These are phyloP conservation scores for Acrobasis repandana DNA, from an alignment of 2,888 invertebrate species.

Conservation along the genomic window DNA sequence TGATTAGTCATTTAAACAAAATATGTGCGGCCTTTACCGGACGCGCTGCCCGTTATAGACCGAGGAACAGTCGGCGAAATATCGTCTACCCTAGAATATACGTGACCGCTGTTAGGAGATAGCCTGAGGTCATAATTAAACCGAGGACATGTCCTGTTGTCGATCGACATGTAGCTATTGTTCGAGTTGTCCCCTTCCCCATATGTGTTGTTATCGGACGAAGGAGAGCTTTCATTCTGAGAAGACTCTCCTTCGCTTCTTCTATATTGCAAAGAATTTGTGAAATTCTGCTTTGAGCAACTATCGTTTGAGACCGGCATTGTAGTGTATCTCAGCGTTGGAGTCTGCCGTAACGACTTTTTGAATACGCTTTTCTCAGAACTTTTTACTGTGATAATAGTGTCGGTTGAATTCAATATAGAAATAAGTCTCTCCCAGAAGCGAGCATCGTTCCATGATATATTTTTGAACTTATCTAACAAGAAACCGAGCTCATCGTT, in stretches of 20 bases:
- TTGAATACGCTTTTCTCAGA: conserved; percentile 78
- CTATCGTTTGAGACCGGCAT: conserved; percentile 80
- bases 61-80: conserved; percentile 73
- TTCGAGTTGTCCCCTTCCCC: conserved; percentile 85
- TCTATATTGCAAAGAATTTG: conserved; percentile 76
- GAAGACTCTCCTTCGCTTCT: conserved; percentile 76
- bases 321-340: conserved; percentile 81
- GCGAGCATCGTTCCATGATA: conserved; percentile 89
- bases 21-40: conserved; percentile 75
- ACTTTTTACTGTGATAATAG: conserved; percentile 76
- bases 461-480: conserved; percentile 84
- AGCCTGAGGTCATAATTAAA: conserved; percentile 82
- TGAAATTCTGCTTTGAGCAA: conserved; percentile 81
- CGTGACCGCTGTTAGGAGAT: conserved; percentile 78
- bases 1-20: conserved; percentile 62
- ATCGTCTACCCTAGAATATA: conserved; percentile 79
- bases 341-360: conserved; percentile 74
- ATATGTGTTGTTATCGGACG: conserved; percentile 82
- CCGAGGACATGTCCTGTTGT: conserved; percentile 80
- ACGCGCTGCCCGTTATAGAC: conserved; percentile 59
- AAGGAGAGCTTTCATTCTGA: conserved; percentile 83
- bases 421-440: conserved; percentile 94
- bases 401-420: conserved; percentile 87
- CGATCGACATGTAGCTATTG: conserved; percentile 87
- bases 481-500: conserved; percentile 73